Base-by-base conservation (phyloP, 2,113 vertebrate species). In the Serranochromis macrocephalus region DNA sequence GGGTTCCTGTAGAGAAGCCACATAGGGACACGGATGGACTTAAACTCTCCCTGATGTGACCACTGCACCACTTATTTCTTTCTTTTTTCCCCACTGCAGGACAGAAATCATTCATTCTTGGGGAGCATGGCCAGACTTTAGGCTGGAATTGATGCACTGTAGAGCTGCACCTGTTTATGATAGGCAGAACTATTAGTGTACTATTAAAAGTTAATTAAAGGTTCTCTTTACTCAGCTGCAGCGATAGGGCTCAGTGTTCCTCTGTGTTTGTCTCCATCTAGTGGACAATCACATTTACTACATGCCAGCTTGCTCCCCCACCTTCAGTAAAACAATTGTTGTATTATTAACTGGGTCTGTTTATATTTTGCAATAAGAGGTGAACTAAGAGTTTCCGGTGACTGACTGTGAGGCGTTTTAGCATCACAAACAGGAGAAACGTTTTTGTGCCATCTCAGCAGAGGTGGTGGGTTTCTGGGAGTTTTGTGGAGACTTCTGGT, bases 1-100 rank as follows among this genome's bases (percentile, higher is more conserved):
- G 3, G 6, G 31, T 66, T 36, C 31, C 2, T n/a, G 10, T n/a
- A 66, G 19, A 68, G 63, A 68, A 68, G 19, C 63, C 36, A 0
- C 63, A 5, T 10, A 14, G 36, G 17, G 33, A 68, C 63, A 40
- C 3, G 0, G 19, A 21, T 42, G 5, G 66, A 40, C 7, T 66
- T 36, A 66, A 40, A 13, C n/a, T 40, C 61, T 3, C n/a, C 63
- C 63, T 71, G 36, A 2, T 42, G 66, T 71, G n/a, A 71, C 66
- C 66, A 42, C 36, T 0, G 38, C 66, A 71, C 38, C 38, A 24
- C 66, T 42, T 24, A 42, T 24, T 68, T 40, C 14, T 24, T 71
- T 40, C 3, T 40, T 68, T 68, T 68, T 0, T 0, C 33, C 31
- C 11, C 63, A 24, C n/a, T 21, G 36, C 66, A 71, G 36, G 12